Percentiles rank a stretch among this genome's conserved stretches.
Conservation (phyloP, 2,797 vertebrate species). For the Crypturellus tataupa region DNA sequence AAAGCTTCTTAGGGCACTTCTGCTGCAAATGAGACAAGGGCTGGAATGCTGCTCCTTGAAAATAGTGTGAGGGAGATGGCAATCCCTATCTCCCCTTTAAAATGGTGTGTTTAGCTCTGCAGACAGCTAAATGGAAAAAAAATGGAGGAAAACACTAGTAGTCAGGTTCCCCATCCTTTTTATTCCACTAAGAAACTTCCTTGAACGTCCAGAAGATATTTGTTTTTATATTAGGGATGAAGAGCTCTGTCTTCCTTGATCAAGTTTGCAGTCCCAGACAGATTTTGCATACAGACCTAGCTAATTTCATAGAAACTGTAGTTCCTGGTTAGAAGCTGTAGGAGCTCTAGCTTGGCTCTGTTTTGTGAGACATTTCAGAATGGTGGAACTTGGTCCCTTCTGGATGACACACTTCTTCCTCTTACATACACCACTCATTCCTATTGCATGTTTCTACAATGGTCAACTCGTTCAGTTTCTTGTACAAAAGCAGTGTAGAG, state of each 20-base stretch:
- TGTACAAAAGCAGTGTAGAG: not conserved
- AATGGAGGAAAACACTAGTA: not conserved
- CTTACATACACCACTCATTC: not conserved
- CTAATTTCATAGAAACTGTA: not conserved
- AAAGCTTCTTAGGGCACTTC: not conserved
- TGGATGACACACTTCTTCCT: not conserved
- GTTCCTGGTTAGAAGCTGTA: not conserved
- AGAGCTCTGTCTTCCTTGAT: not conserved
- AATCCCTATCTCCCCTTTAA: accelerated
- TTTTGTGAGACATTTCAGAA: not conserved
- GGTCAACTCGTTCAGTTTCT: not conserved
- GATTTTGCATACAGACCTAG: not conserved
- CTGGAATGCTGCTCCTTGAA: not conserved
- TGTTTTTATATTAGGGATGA: not conserved
- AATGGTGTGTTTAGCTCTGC: not conserved
- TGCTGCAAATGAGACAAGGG: not conserved
- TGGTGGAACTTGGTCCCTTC: not conserved
- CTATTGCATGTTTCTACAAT: not conserved
- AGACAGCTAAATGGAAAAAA: not conserved
- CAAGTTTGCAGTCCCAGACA: not conserved
- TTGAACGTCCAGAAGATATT: not conserved
- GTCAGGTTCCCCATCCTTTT: not conserved
- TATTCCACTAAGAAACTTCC: not conserved
- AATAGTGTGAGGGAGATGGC: not conserved
- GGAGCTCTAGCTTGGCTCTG: not conserved